Percentiles rank a stretch among this genome's conserved stretches.
These are phyloP conservation scores for Pelagia noctiluca DNA, from an alignment of 30 jellyfish, hydroid and myxozoan genomes.

Conservation along the genomic window DNA sequence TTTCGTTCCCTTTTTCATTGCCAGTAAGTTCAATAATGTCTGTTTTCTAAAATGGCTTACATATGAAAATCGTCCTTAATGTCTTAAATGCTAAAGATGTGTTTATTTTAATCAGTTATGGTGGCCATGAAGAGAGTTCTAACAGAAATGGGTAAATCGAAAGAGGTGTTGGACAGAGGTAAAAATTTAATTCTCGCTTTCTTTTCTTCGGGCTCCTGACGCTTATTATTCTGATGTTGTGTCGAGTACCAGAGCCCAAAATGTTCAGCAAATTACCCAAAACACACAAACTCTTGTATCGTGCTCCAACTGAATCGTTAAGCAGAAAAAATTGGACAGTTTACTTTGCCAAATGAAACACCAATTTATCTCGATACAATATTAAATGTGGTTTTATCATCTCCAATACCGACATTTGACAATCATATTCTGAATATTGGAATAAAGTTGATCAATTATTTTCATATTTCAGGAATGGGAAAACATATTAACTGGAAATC, in stretches of 20 bases:
- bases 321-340: no score
- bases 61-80: neutral
- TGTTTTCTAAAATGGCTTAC: neutral
- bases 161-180: constrained; percentile 77
- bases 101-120: constrained; percentile 45
- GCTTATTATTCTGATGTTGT: no score
- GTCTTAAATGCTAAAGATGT: no score
- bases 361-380: no score
- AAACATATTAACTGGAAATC: constrained; percentile 90
- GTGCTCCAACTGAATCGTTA: no score
- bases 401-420: neutral
- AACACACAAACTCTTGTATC: no score
- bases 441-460: neutral
- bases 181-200: neutral
- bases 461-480: constrained; percentile 83
- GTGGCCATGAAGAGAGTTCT: constrained; percentile 83
- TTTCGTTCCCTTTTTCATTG: neutral
- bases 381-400: neutral
- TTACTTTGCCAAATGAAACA: no score
- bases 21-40: neutral
- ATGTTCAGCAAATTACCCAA: no score
- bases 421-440: neutral
- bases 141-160: constrained; percentile 67
- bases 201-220: neutral
- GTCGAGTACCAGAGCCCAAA: no score